Evolutionary conservation across 2,797 vertebrate species (phyloP).

Genomic region (Lepilemur septentrionalis): DNA sequence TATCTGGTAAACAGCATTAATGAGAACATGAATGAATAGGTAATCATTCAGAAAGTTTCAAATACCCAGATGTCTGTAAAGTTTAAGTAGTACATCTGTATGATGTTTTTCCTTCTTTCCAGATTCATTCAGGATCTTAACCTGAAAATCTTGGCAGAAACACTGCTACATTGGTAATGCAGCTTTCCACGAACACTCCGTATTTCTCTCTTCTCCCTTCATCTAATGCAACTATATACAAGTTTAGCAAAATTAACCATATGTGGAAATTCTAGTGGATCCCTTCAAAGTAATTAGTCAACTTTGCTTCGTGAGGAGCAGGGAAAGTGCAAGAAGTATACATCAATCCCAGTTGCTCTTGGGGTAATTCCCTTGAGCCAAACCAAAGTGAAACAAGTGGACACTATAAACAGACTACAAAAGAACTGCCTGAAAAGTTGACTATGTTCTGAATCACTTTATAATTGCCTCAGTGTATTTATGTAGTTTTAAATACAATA

Average conservation of each 20-base stretch:
- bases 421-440: not conserved
- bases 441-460: not conserved
- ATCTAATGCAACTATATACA: not conserved
- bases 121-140: not conserved
- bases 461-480: not conserved
- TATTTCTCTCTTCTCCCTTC: not conserved
- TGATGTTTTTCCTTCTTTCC: not conserved
- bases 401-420: not conserved
- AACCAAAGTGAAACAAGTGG: not conserved
- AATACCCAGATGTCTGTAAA: not conserved
- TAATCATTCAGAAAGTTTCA: not conserved
- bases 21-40: not conserved
- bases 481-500: not conserved
- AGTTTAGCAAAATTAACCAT: not conserved
- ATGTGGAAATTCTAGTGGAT: not conserved
- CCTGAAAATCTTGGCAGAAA: constrained; percentile 24
- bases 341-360: not conserved
- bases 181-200: not conserved
- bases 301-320: not conserved
- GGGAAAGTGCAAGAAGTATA: not conserved
- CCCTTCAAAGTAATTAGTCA: not conserved
- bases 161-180: not conserved
- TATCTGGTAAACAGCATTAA: not conserved
- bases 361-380: not conserved
- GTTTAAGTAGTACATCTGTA: not conserved